Evolutionary conservation across 1,140 invertebrate species (phyloP).

Genomic region (Steinernema khuongi): DNA sequence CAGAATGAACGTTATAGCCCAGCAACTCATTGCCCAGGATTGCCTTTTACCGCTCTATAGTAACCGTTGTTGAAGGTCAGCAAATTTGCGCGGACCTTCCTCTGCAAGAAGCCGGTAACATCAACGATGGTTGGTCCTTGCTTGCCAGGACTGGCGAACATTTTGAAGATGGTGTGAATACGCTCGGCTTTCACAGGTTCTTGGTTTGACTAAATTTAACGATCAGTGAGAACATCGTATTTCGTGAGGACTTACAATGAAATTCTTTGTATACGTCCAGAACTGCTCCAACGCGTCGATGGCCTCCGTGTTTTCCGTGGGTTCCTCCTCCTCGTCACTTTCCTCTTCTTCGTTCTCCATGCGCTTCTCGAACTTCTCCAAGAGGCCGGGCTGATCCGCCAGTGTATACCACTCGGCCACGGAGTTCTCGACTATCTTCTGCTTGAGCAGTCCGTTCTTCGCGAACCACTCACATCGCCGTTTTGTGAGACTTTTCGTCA

Average conservation of each 20-base stretch:
- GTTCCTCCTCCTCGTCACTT: conserved; percentile 64
- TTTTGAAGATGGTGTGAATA: conserved; percentile 91
- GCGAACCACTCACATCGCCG: conserved; percentile 75
- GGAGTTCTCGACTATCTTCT: conserved; percentile 63
- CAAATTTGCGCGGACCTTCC: conserved; percentile 39
- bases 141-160: conserved; percentile 71
- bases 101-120: conserved; percentile 47
- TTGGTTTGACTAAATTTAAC: conserved; percentile 88
- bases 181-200: conserved; percentile 83
- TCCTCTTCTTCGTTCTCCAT: conserved; percentile 54
- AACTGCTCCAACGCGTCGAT: conserved; percentile 85
- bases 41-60: no score
- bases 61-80: conserved; percentile 29
- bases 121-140: conserved; percentile 36
- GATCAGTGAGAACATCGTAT: conserved; percentile 82
- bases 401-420: not conserved
- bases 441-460: conserved; percentile 75
- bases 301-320: conserved; percentile 83
- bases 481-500: conserved; percentile 73
- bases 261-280: conserved; percentile 64
- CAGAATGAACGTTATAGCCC: no score
- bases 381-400: conserved; percentile 62
- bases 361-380: conserved; percentile 70
- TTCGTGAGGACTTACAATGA: conserved; percentile 64
- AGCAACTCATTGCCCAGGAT: no score